A percentile compares a stretch with the other conserved stretches of the same genome.
phyloP scores from a whole-genome alignment of 2,113 vertebrate species.

The Channa maculata region DNA sequence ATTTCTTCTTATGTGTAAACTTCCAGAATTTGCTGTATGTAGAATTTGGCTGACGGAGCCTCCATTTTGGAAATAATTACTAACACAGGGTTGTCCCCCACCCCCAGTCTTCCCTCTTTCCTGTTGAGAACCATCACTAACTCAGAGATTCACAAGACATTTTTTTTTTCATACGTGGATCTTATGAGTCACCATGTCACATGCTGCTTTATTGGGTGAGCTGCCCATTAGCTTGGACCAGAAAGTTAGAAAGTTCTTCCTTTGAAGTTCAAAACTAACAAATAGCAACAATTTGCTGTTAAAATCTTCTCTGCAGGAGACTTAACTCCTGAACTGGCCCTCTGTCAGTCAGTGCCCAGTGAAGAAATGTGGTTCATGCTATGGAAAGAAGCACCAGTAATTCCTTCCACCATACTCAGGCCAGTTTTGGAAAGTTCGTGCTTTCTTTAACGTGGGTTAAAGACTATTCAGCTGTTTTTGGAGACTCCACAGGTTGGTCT shows the following conservation, averaged over 20 bases:
- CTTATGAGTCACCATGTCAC: slow-evolving; percentile 18
- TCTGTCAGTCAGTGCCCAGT: slow-evolving; percentile 7
- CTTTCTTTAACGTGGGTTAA: too few species aligned
- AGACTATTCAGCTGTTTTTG: too few species aligned
- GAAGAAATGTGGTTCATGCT: neutral
- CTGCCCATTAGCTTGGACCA: slow-evolving; percentile 1
- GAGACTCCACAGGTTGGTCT: too few species aligned
- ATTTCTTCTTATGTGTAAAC: too few species aligned
- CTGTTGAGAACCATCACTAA: neutral
- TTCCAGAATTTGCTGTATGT: too few species aligned
- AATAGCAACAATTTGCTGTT: neutral
- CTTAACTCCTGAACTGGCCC: slow-evolving; percentile 18
- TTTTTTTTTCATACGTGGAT: slow-evolving; percentile 14
- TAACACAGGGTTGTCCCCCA: too few species aligned
- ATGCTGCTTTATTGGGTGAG: slow-evolving; percentile 14
- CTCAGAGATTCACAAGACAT: neutral
- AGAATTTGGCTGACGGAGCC: too few species aligned
- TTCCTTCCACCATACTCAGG: neutral
- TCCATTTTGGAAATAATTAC: too few species aligned
- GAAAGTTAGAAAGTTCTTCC: slow-evolving; percentile 16
- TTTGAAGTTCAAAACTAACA: slow-evolving; percentile 8
- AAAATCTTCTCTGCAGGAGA: slow-evolving; percentile 31
- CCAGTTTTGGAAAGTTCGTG: too few species aligned
- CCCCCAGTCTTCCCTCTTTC: neutral
- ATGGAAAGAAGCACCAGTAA: neutral